These are phyloP conservation scores for Drosophila niveifrons DNA, from an alignment of 2,888 invertebrate genomes.

Conservation along the genomic window DNA sequence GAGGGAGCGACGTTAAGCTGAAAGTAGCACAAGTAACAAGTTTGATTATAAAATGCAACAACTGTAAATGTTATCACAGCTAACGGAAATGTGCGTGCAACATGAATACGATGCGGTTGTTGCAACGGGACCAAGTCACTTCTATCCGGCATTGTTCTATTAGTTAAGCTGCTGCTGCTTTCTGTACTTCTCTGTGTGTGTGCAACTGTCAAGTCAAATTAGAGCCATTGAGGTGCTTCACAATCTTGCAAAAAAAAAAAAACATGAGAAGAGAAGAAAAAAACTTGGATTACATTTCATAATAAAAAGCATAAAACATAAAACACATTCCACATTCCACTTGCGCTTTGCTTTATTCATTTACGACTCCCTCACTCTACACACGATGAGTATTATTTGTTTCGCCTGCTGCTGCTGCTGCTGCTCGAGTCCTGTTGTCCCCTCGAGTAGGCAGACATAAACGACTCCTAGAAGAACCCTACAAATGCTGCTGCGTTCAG, in stretches of 20 bases:
- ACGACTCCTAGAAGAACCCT: slow-evolving; percentile 9
- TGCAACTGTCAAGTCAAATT: slow-evolving; percentile 56
- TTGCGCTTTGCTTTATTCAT: slow-evolving; percentile 14
- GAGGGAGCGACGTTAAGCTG: slow-evolving; percentile 49
- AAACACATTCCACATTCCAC: slow-evolving; percentile 17
- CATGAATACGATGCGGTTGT: slow-evolving; percentile 1
- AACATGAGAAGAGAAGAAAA: too few relatives aligned
- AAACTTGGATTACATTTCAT: slow-evolving; percentile 42
- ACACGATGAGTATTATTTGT: background rate
- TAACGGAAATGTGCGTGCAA: slow-evolving; percentile 62
- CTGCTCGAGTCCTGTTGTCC: background rate
- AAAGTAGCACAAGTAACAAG: slow-evolving; percentile 74
- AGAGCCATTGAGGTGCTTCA: slow-evolving; percentile 41
- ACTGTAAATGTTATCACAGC: slow-evolving; percentile 74
- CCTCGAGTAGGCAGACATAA: slow-evolving; percentile 11
- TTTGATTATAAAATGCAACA: slow-evolving; percentile 79
- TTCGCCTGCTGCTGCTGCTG: background rate
- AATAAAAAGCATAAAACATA: slow-evolving; percentile 2
- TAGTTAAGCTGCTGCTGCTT: slow-evolving; percentile 16
- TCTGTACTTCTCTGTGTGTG: slow-evolving; percentile 9
- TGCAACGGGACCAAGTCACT: background rate
- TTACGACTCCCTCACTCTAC: background rate
- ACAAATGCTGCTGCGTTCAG: background rate
- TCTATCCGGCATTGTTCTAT: slow-evolving; percentile 45
- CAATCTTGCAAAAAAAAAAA: slow-evolving; percentile 11